These are phyloP conservation scores for Pantherophis alleghaniensis DNA, from an alignment of 2,797 vertebrate genomes.

Conservation along the genomic window DNA sequence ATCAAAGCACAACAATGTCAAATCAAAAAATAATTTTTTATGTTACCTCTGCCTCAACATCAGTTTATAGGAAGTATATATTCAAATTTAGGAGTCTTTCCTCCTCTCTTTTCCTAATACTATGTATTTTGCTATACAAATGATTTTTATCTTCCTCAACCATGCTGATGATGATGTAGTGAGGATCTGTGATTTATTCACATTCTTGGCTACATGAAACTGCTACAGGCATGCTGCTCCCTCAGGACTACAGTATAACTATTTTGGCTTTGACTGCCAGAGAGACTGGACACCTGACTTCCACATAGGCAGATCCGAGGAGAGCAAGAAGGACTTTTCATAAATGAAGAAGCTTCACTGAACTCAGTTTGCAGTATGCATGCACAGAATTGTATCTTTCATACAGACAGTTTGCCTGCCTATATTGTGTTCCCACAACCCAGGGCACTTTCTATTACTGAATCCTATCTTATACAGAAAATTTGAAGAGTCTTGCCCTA, in stretches of 20 bases:
- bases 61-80: not conserved
- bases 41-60: not conserved
- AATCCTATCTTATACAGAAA: not conserved
- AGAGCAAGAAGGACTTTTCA: not conserved
- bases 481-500: not conserved
- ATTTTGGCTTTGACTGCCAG: not conserved
- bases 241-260: not conserved
- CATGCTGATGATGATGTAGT: not conserved
- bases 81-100: not conserved
- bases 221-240: not conserved
- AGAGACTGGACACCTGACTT: not conserved
- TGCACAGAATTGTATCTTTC: not conserved
- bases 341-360: not conserved
- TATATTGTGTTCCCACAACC: not conserved
- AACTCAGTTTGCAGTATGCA: not conserved
- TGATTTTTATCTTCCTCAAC: not conserved
- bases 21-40: not conserved
- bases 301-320: not conserved
- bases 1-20: not conserved
- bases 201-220: not conserved
- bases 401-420: not conserved
- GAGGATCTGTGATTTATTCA: not conserved
- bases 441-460: not conserved
- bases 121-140: not conserved
- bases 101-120: not conserved